These are phyloP conservation scores for Chrysemys picta DNA, from an alignment of 2,113 vertebrate species.

Conservation along the genomic window DNA sequence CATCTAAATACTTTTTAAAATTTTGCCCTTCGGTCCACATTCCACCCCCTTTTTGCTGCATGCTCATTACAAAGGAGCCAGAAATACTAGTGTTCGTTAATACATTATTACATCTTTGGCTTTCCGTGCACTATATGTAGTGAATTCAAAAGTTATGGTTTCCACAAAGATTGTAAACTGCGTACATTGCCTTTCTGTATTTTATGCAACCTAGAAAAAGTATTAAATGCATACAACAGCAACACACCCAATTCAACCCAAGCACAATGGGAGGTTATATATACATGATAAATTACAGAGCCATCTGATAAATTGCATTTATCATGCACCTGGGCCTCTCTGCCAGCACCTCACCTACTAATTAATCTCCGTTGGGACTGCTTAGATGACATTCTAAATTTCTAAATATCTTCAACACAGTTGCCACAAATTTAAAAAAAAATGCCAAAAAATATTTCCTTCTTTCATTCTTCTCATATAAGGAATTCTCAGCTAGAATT, in stretches of 20 bases:
- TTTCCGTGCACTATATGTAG: background rate
- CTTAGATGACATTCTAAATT: background rate
- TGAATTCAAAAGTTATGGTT: background rate
- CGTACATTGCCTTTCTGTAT: background rate
- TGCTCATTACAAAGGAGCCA: background rate
- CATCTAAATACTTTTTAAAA: background rate
- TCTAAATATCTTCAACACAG: background rate
- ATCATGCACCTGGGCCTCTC: constrained; percentile 15
- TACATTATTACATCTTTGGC: background rate
- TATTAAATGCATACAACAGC: background rate
- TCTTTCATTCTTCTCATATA: background rate
- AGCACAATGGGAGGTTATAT: background rate
- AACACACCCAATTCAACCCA: background rate
- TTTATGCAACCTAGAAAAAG: background rate
- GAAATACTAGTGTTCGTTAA: background rate
- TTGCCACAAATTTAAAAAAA: background rate
- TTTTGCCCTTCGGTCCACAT: background rate
- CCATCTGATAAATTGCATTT: background rate
- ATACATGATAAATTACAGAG: constrained; percentile 1
- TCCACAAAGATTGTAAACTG: background rate
- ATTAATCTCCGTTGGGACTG: background rate
- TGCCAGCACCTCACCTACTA: constrained; percentile 3
- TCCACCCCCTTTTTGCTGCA: background rate
- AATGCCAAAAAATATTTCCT: background rate
- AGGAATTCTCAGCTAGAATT: background rate